These are phyloP conservation scores for Syngnathus typhle DNA, from an alignment of 2,113 vertebrate genomes.

Conservation along the genomic window DNA sequence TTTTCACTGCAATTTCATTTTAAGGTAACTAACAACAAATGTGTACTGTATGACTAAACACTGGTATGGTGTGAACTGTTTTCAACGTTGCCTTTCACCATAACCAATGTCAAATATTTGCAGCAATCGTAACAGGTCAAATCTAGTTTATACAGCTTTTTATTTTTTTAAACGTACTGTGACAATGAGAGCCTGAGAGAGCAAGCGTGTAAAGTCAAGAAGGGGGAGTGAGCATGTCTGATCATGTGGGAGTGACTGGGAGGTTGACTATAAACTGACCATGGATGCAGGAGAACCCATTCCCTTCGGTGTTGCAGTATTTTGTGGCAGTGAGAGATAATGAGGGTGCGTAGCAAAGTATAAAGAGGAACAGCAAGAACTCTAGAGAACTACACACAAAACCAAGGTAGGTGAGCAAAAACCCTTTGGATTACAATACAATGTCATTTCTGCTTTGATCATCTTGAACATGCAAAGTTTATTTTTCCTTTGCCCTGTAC, in stretches of 20 bases:
- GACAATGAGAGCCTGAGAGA: neutral
- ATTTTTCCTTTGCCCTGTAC: constrained; percentile 14
- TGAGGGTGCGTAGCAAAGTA: constrained; percentile 14
- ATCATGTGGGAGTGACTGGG: constrained; percentile 50
- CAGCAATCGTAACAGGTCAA: no score
- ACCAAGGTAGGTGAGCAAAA: constrained; percentile 23
- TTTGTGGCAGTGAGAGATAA: constrained; percentile 34
- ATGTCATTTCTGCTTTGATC: neutral
- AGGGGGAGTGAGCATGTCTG: constrained; percentile 30
- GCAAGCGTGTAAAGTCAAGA: neutral
- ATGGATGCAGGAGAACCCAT: constrained; percentile 23
- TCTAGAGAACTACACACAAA: constrained; percentile 9
- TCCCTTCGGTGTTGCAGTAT: constrained; percentile 20
- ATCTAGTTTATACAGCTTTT: no score
- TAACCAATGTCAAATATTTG: no score
- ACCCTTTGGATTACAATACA: neutral
- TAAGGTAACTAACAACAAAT: no score
- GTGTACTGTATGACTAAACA: no score
- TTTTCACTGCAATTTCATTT: no score
- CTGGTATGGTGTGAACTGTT: no score
- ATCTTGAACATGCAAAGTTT: neutral
- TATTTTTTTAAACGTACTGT: neutral
- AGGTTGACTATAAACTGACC: constrained; percentile 56
- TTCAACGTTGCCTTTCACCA: no score
- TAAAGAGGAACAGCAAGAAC: constrained; percentile 28